These are phyloP conservation scores for Zygothrica quintamaculata DNA, from an alignment of 2,888 invertebrate species.

Conservation along the genomic window DNA sequence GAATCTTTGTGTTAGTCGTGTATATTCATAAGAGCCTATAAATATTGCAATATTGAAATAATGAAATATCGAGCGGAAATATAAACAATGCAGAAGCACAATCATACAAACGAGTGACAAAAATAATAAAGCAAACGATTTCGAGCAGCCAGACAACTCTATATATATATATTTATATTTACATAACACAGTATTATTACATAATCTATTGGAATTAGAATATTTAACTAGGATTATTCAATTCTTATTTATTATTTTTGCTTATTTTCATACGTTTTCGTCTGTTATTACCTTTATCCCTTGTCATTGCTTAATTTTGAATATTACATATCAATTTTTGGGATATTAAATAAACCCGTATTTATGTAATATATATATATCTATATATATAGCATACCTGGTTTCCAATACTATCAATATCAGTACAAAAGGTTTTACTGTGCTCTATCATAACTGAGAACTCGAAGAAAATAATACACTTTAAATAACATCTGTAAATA, in stretches of 20 bases:
- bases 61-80: conserved; percentile 53
- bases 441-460: conserved; percentile 21
- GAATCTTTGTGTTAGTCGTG: conserved; percentile 1
- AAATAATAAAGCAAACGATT: conserved; percentile 20
- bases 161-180: conserved; percentile 30
- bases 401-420: conserved; percentile 77
- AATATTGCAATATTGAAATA: conserved; percentile 29
- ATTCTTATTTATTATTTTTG: no score
- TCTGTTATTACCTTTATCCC: background rate
- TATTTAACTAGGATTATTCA: conserved; percentile 5
- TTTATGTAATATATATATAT: conserved; percentile 72
- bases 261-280: no score
- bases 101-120: conserved; percentile 75
- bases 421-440: conserved; percentile 62
- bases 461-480: conserved; percentile 16
- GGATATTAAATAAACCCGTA: conserved; percentile 25
- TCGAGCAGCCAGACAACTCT: conserved; percentile 32
- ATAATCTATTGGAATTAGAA: conserved; percentile 19
- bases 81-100: conserved; percentile 77
- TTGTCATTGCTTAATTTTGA: conserved; percentile 36
- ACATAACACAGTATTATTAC: conserved; percentile 10
- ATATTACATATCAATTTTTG: conserved; percentile 71
- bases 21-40: no score
- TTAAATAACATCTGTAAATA: conserved; percentile 42
- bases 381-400: conserved; percentile 78